Percentiles rank a stretch among this genome's conserved stretches.
Conservation (phyloP, 1,140 invertebrate genomes). For the Glomeris maerens region DNA sequence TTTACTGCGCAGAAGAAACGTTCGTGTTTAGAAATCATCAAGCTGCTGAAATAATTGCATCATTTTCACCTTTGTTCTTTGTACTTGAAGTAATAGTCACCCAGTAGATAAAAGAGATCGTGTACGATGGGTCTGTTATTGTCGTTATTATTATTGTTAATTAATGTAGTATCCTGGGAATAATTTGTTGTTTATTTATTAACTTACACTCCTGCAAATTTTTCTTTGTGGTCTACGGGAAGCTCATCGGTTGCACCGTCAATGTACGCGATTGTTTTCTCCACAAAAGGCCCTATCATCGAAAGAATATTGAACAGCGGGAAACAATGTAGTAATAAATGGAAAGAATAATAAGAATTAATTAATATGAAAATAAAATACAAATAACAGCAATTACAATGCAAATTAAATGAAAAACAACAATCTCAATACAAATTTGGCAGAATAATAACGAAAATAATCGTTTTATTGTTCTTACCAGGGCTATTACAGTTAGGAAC, state of each 20-base stretch:
- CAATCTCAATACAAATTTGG: not conserved
- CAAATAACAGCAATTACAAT: not conserved
- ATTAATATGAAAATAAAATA: too few relatives aligned
- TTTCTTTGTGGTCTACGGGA: not conserved
- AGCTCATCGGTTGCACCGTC: conserved; percentile 18
- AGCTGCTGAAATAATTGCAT: too few relatives aligned
- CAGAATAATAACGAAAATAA: too few relatives aligned
- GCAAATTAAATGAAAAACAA: not conserved
- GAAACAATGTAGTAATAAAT: too few relatives aligned
- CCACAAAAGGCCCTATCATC: conserved; percentile 14
- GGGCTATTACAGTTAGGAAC: conserved; percentile 38
- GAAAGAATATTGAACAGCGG: too few relatives aligned
- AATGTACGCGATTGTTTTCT: conserved; percentile 25
- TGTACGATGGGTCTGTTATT: conserved; percentile 24
- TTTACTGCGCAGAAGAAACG: conserved; percentile 31
- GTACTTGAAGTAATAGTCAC: conserved; percentile 84
- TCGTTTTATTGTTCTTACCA: not conserved
- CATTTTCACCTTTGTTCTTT: conserved; percentile 50
- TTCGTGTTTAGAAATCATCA: too few relatives aligned
- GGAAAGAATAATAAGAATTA: too few relatives aligned
- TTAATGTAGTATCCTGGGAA: too few relatives aligned
- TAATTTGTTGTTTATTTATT: too few relatives aligned
- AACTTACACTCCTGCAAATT: too few relatives aligned
- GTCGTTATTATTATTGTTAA: too few relatives aligned
- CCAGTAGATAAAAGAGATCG: conserved; percentile 74